Conservation (phyloP, 2,888 invertebrate genomes). For the Ormyrus pomaceus region DNA sequence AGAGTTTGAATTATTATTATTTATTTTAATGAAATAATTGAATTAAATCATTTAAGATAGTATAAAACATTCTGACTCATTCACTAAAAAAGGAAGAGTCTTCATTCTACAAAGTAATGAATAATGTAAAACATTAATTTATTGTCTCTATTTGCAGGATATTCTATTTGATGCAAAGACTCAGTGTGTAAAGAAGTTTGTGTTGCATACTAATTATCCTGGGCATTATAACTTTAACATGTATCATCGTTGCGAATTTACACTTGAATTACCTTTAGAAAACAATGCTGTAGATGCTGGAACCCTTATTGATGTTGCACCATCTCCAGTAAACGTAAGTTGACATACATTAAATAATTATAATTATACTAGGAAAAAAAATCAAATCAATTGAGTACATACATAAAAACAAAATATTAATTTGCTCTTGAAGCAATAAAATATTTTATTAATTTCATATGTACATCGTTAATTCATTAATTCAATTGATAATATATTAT, state of each 20-base stretch:
- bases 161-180: constrained; percentile 96
- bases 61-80: not conserved
- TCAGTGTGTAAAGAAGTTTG: constrained; percentile 96
- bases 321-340: constrained; percentile 79
- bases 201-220: constrained; percentile 99
- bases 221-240: constrained; percentile 99
- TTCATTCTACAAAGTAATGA: constrained; percentile 11
- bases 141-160: constrained; percentile 81
- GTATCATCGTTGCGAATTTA: constrained; percentile 97
- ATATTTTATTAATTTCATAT: too few relatives aligned
- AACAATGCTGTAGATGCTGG: constrained; percentile 78
- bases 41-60: not conserved
- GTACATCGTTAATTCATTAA: too few relatives aligned
- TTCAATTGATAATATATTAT: too few relatives aligned
- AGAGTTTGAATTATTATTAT: not conserved
- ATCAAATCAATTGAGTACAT: too few relatives aligned
- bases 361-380: not conserved
- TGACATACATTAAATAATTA: not conserved
- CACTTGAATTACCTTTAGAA: constrained; percentile 85
- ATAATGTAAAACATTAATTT: constrained; percentile 4
- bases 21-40: not conserved
- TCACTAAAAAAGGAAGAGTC: not conserved
- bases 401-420: too few relatives aligned
- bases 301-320: constrained; percentile 79
- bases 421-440: too few relatives aligned